Evolutionary conservation across 2,888 invertebrate species (phyloP), one percentile per base, ranked within the genome.

Genomic region (Acrobeloides nanus): DNA sequence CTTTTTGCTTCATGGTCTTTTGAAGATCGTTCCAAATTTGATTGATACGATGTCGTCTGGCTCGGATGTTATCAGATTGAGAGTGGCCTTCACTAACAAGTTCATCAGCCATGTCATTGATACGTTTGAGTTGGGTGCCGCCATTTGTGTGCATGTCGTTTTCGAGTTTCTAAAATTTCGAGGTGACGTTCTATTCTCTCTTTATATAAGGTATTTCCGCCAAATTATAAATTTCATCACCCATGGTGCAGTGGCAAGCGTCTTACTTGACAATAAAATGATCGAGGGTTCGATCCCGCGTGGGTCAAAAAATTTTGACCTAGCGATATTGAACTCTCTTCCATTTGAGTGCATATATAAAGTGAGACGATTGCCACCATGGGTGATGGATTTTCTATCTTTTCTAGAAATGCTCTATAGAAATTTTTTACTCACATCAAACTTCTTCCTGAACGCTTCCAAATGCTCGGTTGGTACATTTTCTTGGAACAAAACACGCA

Each of bases 101-200:
- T 64, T 85, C 87, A 32, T 86, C 84, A 0, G 89, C 90, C 17
- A 87, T 84, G 0, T 82, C 80, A 70, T 90, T 89, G 50, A 95
- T 85, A 45, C 84, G 84, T 61, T 89, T 89, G 58, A 95, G 81
- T 0, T 92, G 83, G 61, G 64, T 65, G 15, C 86, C 87, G 21
- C 86, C 87, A 10, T 89, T 90, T 0, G 92, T 92, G 0, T 89
- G 89, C 29, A 97, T 78, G 73, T 95, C 93, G 0, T 92, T 92
- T 24, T 93, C 82, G 76, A 95, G 86, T 78, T 89, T 88, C 83
- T 84, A 74, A 23, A 74, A 75, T 4, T 3, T 8, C 12, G 10
- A 24, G n/a, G 8, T 27, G 17, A 48, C 10, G 10, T 17, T 10
- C 12, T 10, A 42, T 42, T 42, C 43, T 43, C n/a, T n/a, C n/a